Evolutionary conservation across 2,797 vertebrate species (phyloP), one percentile per base, ranked within the genome.

Genomic region (Pempheris klunzingeri): DNA sequence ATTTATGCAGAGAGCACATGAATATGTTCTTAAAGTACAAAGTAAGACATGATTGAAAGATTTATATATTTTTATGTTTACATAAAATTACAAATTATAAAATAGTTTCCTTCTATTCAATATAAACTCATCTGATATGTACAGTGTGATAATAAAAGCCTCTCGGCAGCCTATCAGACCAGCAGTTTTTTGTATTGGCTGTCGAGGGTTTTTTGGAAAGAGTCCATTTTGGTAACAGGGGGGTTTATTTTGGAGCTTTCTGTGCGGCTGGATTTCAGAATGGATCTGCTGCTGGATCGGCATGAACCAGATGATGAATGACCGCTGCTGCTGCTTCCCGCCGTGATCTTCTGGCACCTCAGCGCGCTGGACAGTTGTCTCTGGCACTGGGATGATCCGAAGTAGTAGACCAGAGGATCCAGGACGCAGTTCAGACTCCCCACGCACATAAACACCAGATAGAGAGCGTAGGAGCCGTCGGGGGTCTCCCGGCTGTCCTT

Each of bases 391-490:
- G 96, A 98, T 5, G 97, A 98, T 5, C 96, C 97, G 1, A 96
- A 98, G 84, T 97, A 99, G 86, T 98, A 99, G 81, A 98, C 88
- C 50, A 99, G 62, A 3, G 97, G 98, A 22, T 99, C 97, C 32
- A 99, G 90, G 71, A 96, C 95, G 71, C 97, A 97, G 92, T 95
- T 99, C 52, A 97, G 0, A 43, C 96, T 98, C 55, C 97, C 97
- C 80, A 97, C 43, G 44, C 96, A 97, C 89, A 96, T 72, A 38
- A 94, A 96, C 20, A 98, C 84, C 50, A 98, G 93, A 52, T 98
- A 99, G 22, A 89, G 89, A 0, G 92, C 94, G 68, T 98, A 99
- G 60, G 95, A 86, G 3, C 91, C 87, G 7, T 97, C 96, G 12
- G 74, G 86, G 60, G 44, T 13, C 54, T 83, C 8, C 44, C 54